Conservation (phyloP, 2,113 vertebrate species). For the Hippocampus guttulatus region DNA sequence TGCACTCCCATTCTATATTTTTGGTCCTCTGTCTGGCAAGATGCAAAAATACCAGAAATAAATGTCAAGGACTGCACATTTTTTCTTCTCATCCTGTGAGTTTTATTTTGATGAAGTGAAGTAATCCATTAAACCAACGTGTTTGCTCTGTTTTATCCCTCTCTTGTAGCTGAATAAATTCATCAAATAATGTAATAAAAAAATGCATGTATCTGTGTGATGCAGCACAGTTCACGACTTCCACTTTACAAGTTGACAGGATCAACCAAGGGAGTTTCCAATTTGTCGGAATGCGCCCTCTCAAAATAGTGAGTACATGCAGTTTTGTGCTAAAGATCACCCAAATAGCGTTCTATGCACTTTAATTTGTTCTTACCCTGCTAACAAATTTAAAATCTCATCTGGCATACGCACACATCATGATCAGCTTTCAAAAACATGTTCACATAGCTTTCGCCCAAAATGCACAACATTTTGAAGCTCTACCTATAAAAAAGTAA, state of each 20-base stretch:
- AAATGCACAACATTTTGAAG: no score
- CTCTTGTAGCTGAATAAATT: neutral
- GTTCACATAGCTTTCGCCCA: no score
- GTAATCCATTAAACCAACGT: neutral
- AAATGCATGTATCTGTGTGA: neutral
- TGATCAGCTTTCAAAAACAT: no score
- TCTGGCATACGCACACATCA: no score
- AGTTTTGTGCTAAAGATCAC: neutral
- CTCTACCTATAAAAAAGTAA: no score
- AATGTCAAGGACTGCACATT: constrained; percentile 39
- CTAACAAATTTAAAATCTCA: no score
- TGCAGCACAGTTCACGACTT: neutral
- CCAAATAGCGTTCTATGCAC: neutral
- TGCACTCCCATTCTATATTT: constrained; percentile 15
- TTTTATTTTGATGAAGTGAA: neutral
- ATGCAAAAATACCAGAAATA: constrained; percentile 39
- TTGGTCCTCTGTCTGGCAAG: constrained; percentile 25
- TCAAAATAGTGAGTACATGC: neutral
- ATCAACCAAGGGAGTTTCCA: neutral
- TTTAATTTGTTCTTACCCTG: no score
- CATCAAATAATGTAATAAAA: neutral
- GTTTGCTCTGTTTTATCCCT: neutral
- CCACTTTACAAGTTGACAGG: neutral
- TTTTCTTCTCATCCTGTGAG: neutral
- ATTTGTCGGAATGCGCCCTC: neutral